Evolutionary conservation across 2,888 invertebrate species (phyloP).

Genomic region (Parasteatoda lunata): DNA sequence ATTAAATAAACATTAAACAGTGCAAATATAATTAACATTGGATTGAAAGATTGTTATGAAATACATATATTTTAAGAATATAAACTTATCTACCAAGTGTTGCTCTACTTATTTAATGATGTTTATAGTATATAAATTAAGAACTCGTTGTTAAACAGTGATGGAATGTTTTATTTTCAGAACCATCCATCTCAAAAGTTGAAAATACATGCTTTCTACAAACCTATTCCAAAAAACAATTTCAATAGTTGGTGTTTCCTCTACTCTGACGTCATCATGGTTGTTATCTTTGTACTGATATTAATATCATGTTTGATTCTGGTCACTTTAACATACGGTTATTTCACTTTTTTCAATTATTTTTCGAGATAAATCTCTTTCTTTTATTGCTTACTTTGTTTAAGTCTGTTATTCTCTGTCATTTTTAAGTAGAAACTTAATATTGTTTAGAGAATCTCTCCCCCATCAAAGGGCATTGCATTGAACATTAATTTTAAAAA

Average conservation of each 20-base stretch:
- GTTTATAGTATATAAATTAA: not conserved
- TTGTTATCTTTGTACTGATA: not conserved
- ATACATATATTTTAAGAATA: too few relatives aligned
- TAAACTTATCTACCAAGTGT: too few relatives aligned
- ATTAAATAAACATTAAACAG: too few relatives aligned
- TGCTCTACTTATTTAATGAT: too few relatives aligned
- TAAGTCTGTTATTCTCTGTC: too few relatives aligned
- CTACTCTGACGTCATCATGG: not conserved
- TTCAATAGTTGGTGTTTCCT: not conserved
- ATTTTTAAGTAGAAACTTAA: too few relatives aligned
- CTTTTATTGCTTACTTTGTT: not conserved
- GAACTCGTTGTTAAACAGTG: not conserved
- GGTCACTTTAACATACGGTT: not conserved
- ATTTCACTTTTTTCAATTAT: not conserved
- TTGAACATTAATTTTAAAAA: too few relatives aligned
- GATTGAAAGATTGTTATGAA: too few relatives aligned
- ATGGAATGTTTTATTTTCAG: not conserved
- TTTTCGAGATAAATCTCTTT: not conserved
- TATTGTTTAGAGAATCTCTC: too few relatives aligned
- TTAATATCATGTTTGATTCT: not conserved
- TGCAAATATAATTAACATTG: too few relatives aligned
- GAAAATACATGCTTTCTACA: not conserved
- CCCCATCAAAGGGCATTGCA: too few relatives aligned
- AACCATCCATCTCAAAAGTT: not conserved
- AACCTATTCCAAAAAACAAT: not conserved